Conservation (phyloP, 2,113 vertebrate species). For the Corvus moneduloides region DNA sequence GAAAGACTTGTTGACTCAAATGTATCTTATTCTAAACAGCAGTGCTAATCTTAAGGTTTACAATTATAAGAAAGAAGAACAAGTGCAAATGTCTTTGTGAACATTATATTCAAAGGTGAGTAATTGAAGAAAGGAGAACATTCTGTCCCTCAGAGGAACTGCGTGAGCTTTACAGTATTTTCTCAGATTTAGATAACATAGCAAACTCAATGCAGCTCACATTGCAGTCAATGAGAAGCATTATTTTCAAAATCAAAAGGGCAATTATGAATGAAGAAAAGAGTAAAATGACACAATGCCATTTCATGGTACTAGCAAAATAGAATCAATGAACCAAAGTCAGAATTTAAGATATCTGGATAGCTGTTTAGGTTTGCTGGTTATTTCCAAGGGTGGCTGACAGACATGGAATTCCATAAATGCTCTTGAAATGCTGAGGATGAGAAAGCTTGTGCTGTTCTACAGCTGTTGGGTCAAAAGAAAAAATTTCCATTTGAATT, state of each 20-base stretch:
- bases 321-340: slow-evolving; percentile 15
- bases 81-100: slow-evolving; percentile 29
- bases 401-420: slow-evolving; percentile 41
- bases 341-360: background rate
- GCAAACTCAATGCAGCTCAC: slow-evolving; percentile 61
- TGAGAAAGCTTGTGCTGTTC: background rate
- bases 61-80: slow-evolving; percentile 32
- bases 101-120: slow-evolving; percentile 43
- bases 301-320: slow-evolving; percentile 41
- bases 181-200: slow-evolving; percentile 61
- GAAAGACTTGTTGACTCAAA: background rate
- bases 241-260: slow-evolving; percentile 70
- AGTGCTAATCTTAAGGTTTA: slow-evolving; percentile 29
- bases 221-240: slow-evolving; percentile 44
- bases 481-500: background rate
- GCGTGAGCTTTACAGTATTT: slow-evolving; percentile 31
- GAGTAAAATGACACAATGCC: slow-evolving; percentile 37
- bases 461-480: background rate
- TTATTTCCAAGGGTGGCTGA: background rate
- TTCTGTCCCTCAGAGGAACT: slow-evolving; percentile 27
- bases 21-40: background rate
- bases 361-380: background rate
- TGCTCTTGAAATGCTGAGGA: background rate
- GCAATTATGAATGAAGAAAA: slow-evolving; percentile 66
- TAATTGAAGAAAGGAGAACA: slow-evolving; percentile 61